Percentiles rank a stretch among this genome's conserved stretches.
These are phyloP conservation scores for Lepeophtheirus nordmannii DNA, from an alignment of 2,888 invertebrate species.

Conservation along the genomic window DNA sequence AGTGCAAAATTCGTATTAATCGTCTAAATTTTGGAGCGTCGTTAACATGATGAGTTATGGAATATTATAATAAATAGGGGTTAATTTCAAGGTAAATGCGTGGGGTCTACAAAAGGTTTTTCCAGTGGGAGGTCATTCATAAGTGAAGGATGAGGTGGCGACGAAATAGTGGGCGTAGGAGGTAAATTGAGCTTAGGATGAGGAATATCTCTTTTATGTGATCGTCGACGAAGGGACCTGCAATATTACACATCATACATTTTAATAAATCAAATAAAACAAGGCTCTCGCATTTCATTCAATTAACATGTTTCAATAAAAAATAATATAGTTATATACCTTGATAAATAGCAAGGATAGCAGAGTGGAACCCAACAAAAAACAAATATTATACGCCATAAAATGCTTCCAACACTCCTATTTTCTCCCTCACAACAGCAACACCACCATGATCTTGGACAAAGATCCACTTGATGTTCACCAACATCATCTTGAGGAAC, in stretches of 20 bases:
- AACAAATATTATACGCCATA: not conserved
- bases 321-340: not conserved
- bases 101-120: not conserved
- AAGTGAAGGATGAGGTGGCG: not conserved
- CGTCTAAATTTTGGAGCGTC: too few relatives aligned
- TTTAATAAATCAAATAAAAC: not conserved
- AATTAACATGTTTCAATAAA: not conserved
- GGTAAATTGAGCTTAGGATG: not conserved
- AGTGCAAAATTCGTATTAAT: too few relatives aligned
- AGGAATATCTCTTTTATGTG: not conserved
- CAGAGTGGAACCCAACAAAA: not conserved
- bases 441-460: not conserved
- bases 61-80: not conserved
- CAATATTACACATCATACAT: not conserved
- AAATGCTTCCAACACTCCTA: not conserved
- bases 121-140: not conserved
- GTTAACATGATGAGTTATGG: not conserved
- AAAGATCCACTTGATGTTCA: not conserved
- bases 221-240: not conserved
- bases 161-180: not conserved
- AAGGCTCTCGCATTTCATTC: not conserved
- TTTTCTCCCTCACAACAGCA: constrained; percentile 1
- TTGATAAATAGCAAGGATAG: constrained; percentile 1
- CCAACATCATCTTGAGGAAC: not conserved
- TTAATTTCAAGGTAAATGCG: not conserved